Conservation (phyloP, 2,888 invertebrate species). For the Himalopsyche kuldschensis region DNA sequence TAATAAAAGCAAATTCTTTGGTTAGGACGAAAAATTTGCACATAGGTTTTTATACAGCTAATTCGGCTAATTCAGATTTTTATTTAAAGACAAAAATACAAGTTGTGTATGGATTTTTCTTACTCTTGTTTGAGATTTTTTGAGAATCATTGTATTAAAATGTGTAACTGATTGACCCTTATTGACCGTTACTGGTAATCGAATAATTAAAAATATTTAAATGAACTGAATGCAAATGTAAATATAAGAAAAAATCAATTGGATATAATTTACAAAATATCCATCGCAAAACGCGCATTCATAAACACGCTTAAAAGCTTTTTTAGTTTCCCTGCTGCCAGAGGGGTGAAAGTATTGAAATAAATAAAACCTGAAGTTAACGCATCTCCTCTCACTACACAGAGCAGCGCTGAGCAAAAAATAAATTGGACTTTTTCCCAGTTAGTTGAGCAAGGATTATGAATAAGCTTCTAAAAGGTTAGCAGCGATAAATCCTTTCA, state of each 20-base stretch:
- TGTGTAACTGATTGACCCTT: too few species aligned
- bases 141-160: too few species aligned
- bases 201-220: too few species aligned
- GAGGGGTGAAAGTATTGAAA: not conserved
- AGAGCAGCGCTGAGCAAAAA: not conserved
- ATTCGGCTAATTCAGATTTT: too few species aligned
- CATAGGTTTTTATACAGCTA: too few species aligned
- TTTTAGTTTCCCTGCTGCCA: not conserved
- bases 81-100: too few species aligned
- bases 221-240: too few species aligned
- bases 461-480: not conserved
- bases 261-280: not conserved
- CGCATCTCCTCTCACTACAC: not conserved
- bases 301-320: not conserved
- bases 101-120: too few species aligned
- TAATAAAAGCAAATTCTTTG: too few species aligned
- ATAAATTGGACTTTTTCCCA: conserved; percentile 6
- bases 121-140: too few species aligned
- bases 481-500: not conserved
- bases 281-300: not conserved
- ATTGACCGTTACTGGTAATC: too few species aligned
- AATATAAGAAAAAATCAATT: not conserved
- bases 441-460: conserved; percentile 4
- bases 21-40: too few species aligned
- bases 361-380: not conserved